Conservation (phyloP, 2,113 vertebrate species). For the Marcusenius ussheri region DNA sequence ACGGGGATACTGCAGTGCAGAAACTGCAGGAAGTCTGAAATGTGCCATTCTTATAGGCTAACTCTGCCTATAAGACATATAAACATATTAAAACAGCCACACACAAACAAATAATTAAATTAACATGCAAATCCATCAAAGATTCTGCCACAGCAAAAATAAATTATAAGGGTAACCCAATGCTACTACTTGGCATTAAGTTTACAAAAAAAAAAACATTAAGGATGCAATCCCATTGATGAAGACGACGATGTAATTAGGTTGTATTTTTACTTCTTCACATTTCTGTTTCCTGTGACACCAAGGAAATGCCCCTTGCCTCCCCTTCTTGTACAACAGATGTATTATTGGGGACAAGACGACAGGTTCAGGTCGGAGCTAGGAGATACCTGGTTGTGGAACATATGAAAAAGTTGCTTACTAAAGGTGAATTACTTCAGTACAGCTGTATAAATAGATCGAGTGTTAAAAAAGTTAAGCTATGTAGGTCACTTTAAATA, state of each 20-base stretch:
- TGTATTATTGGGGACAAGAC: not conserved
- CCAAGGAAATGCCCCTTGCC: not conserved
- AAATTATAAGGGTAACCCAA: not conserved
- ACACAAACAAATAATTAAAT: not conserved
- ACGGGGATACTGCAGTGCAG: not conserved
- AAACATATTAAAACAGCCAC: not conserved
- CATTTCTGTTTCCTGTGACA: not conserved
- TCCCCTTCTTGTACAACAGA: not conserved
- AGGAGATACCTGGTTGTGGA: not conserved
- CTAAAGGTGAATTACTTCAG: not conserved
- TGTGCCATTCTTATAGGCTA: not conserved
- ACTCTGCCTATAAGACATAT: not conserved
- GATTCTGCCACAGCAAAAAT: not conserved
- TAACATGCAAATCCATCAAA: not conserved
- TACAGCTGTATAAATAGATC: not conserved
- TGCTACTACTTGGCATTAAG: not conserved
- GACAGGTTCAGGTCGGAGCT: not conserved
- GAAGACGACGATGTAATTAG: not conserved
- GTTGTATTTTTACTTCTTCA: not conserved
- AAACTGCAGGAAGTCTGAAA: not conserved
- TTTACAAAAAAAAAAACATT: not conserved
- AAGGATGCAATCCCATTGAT: not conserved
- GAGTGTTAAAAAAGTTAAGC: conserved; percentile 8
- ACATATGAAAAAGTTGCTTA: conserved; percentile 1
- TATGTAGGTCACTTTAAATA: not conserved